These are phyloP conservation scores for Petrolisthes manimaculis DNA, from an alignment of 2,888 invertebrate genomes.

Conservation along the genomic window DNA sequence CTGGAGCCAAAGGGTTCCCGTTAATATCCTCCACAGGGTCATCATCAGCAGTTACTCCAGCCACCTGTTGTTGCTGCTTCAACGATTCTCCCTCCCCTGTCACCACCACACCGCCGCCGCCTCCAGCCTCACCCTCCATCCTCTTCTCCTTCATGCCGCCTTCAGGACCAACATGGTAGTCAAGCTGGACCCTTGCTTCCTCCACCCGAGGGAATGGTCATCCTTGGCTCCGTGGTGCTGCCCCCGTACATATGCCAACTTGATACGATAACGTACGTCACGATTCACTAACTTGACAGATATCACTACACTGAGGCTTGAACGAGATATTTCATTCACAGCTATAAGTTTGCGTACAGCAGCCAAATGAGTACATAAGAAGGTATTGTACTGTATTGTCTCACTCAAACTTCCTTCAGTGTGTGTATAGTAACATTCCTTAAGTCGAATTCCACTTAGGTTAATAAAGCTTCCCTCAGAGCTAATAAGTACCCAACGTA, in stretches of 20 bases:
- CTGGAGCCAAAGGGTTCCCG: slow-evolving; percentile 21
- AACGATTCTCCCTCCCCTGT: background rate
- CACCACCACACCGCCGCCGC: background rate
- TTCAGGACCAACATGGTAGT: background rate
- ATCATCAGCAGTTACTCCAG: background rate
- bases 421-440: too few relatives aligned
- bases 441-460: too few relatives aligned
- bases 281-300: background rate
- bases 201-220: background rate
- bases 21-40: slow-evolving; percentile 21
- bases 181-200: slow-evolving; percentile 6
- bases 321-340: too few relatives aligned
- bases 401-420: too few relatives aligned
- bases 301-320: too few relatives aligned
- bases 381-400: too few relatives aligned
- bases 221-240: background rate
- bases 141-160: slow-evolving; percentile 40
- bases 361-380: too few relatives aligned
- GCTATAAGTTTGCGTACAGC: too few relatives aligned
- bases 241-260: slow-evolving; percentile 2
- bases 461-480: too few relatives aligned
- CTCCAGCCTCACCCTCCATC: slow-evolving; percentile 34
- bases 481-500: too few relatives aligned
- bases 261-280: slow-evolving; percentile 1
- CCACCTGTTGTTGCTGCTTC: background rate